These are phyloP conservation scores for Drosophila carrolli DNA, from an alignment of 1,140 invertebrate genomes.

Conservation along the genomic window DNA sequence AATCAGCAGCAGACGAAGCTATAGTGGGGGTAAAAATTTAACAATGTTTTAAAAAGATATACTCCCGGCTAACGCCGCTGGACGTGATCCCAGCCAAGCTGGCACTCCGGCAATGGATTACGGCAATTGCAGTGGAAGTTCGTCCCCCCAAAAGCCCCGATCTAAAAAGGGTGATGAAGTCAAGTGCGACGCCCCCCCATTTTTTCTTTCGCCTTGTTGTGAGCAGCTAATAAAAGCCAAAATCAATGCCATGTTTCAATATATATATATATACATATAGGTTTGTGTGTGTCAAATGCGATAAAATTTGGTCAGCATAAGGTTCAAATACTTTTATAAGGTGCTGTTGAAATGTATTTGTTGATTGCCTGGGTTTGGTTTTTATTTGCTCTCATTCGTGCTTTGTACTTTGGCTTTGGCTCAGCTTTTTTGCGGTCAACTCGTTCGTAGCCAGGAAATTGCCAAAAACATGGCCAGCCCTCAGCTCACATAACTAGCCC, in stretches of 20 bases:
- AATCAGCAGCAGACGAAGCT: constrained; percentile 46
- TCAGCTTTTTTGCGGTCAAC: constrained; percentile 78
- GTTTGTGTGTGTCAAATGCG: constrained; percentile 65
- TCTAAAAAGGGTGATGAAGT: constrained; percentile 20
- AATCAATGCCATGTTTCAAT: constrained; percentile 66
- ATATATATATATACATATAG: neutral
- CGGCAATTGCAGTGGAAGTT: constrained; percentile 74
- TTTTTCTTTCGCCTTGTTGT: constrained; percentile 43
- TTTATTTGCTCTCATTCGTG: constrained; percentile 66
- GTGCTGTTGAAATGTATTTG: constrained; percentile 82
- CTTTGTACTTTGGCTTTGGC: constrained; percentile 64
- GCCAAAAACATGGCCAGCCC: constrained; percentile 67
- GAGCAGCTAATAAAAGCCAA: constrained; percentile 78
- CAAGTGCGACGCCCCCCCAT: constrained; percentile 28
- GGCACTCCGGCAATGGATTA: constrained; percentile 75
- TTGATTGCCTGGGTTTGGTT: constrained; percentile 79
- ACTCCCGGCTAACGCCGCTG: constrained; percentile 66
- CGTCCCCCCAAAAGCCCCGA: neutral
- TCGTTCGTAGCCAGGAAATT: constrained; percentile 79
- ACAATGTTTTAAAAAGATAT: constrained; percentile 83
- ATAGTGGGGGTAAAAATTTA: constrained; percentile 60
- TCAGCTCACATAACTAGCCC: constrained; percentile 47
- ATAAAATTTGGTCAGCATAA: constrained; percentile 83
- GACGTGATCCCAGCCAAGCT: constrained; percentile 69
- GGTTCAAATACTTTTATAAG: constrained; percentile 82